Conservation (phyloP, 2,797 vertebrate species). For the Pteronotus mesoamericanus region DNA sequence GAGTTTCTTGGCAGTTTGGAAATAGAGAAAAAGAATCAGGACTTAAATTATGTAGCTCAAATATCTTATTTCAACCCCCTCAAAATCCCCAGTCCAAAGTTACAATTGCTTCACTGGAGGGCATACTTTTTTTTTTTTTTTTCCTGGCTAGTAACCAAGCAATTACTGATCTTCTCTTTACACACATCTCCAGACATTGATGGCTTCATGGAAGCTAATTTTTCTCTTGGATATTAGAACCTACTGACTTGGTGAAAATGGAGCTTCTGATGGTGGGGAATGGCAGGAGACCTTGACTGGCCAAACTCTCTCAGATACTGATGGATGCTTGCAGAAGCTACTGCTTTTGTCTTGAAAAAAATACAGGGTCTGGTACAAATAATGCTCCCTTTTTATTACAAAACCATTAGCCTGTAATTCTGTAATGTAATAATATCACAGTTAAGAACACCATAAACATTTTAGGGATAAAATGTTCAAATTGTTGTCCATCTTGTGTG, state of each 20-base stretch:
- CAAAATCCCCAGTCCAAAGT: not conserved
- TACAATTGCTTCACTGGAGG: not conserved
- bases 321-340: not conserved
- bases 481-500: too few species aligned
- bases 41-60: not conserved
- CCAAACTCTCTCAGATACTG: not conserved
- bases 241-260: not conserved
- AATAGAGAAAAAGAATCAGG: not conserved
- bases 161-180: not conserved
- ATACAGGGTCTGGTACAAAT: too few species aligned
- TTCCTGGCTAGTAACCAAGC: not conserved
- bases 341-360: not conserved
- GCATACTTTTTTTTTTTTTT: not conserved
- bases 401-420: too few species aligned
- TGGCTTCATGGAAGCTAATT: conserved; percentile 12
- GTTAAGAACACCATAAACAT: too few species aligned
- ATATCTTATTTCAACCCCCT: not conserved
- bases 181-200: not conserved
- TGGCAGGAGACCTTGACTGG: not conserved
- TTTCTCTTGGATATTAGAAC: not conserved
- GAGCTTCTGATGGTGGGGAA: not conserved
- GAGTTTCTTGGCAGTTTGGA: not conserved
- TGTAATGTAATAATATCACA: too few species aligned
- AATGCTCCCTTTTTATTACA: too few species aligned
- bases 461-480: too few species aligned